A percentile compares a stretch with the other conserved stretches of the same genome.
Conservation (phyloP, 2,888 invertebrate genomes). For the Tetrapedia diversipes region DNA sequence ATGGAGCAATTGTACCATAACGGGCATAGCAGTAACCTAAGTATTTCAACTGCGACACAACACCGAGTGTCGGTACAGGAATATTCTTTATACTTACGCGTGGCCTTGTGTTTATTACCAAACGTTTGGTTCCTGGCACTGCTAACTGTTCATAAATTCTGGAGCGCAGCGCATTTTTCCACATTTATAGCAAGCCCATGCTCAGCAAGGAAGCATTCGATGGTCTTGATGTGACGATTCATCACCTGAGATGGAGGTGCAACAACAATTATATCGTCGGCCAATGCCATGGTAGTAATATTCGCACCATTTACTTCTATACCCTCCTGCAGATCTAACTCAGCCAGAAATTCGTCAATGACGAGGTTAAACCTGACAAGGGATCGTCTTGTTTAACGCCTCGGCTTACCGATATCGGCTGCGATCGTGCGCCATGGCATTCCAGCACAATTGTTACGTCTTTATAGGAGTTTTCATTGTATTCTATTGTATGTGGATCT, state of each 20-base stretch:
- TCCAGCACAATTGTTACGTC: not conserved
- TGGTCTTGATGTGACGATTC: not conserved
- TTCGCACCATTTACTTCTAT: not conserved
- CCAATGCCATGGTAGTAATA: not conserved
- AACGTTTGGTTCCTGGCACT: constrained; percentile 2
- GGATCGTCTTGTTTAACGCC: constrained; percentile 9
- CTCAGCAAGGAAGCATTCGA: not conserved
- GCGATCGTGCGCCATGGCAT: too few species aligned
- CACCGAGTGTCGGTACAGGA: constrained; percentile 15
- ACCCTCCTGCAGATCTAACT: not conserved
- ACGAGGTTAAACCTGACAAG: constrained; percentile 14
- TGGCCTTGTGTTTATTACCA: not conserved
- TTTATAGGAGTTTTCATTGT: not conserved
- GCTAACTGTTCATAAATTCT: too few species aligned
- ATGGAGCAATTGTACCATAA: not conserved
- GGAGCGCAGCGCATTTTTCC: not conserved
- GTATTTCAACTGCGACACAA: constrained; percentile 4
- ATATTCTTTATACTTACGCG: not conserved
- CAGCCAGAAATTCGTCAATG: not conserved
- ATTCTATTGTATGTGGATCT: constrained; percentile 6
- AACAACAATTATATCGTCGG: not conserved
- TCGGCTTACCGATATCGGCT: not conserved
- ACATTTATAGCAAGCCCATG: not conserved
- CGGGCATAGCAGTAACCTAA: not conserved
- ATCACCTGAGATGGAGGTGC: not conserved